phyloP scores from a whole-genome alignment of 2,888 invertebrate genomes.

The Tetropium fuscum region DNA sequence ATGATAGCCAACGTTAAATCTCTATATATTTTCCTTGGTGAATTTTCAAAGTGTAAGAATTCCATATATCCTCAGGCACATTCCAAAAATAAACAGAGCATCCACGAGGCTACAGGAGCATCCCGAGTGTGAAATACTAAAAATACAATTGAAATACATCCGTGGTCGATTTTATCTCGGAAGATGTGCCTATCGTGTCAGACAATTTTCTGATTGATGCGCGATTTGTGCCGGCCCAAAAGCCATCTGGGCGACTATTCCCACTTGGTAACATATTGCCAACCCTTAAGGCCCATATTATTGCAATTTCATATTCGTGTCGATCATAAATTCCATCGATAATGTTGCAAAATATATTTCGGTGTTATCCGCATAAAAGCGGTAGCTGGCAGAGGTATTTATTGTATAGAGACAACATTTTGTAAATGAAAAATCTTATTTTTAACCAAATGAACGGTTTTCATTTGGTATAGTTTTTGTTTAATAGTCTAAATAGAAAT shows the following conservation, averaged over 20 bases:
- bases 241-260: slow-evolving; percentile 17
- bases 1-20: too few species aligned
- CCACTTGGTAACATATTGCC: slow-evolving; percentile 39
- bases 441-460: too few species aligned
- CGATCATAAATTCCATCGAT: slow-evolving; percentile 44
- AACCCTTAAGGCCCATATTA: slow-evolving; percentile 44
- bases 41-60: not conserved
- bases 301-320: slow-evolving; percentile 48
- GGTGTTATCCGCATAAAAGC: slow-evolving; percentile 1
- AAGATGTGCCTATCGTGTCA: slow-evolving; percentile 17
- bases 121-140: slow-evolving; percentile 17
- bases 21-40: not conserved
- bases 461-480: too few species aligned
- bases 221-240: slow-evolving; percentile 6
- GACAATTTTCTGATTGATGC: slow-evolving; percentile 4
- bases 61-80: not conserved
- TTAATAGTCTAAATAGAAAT: too few species aligned
- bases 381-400: not conserved
- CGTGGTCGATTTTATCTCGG: slow-evolving; percentile 18
- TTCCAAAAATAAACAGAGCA: slow-evolving; percentile 9
- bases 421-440: too few species aligned
- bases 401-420: too few species aligned
- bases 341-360: slow-evolving; percentile 15
- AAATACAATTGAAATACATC: slow-evolving; percentile 23
- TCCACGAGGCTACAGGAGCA: not conserved